Evolutionary conservation across 2,797 vertebrate genomes (phyloP).

Genomic region (Garrulus glandarius): DNA sequence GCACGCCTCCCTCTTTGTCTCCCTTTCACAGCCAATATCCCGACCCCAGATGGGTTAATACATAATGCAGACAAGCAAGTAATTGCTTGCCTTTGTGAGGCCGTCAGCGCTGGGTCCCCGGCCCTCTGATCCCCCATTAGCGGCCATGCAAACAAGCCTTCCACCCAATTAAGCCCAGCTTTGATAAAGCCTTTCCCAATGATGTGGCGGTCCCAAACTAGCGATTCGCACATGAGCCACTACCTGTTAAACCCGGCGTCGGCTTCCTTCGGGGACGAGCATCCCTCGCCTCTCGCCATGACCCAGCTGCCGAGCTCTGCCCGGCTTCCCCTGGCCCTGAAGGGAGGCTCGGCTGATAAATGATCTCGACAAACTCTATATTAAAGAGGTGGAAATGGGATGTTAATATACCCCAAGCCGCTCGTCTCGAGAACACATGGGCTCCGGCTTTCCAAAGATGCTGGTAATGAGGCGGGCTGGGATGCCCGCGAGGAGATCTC

Average conservation of each 20-base stretch:
- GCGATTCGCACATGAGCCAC: conserved; percentile 88
- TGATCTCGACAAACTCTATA: conserved; percentile 72
- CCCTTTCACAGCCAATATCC: conserved; percentile 85
- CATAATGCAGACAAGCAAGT: conserved; percentile 92
- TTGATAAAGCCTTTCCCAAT: conserved; percentile 85
- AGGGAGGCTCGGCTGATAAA: conserved; percentile 75
- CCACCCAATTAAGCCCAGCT: conserved; percentile 95
- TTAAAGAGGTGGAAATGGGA: conserved; percentile 79
- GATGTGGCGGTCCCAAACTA: conserved; percentile 80
- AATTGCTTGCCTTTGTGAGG: conserved; percentile 78
- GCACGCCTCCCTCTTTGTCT: conserved; percentile 96
- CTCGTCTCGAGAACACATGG: conserved; percentile 70
- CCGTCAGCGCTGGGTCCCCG: conserved; percentile 72
- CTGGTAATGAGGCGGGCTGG: conserved; percentile 32
- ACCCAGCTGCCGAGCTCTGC: conserved; percentile 80
- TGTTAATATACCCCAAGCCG: conserved; percentile 80
- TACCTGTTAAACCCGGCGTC: conserved; percentile 83
- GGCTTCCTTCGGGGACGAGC: conserved; percentile 73
- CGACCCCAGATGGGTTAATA: conserved; percentile 97
- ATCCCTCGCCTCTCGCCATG: conserved; percentile 72
- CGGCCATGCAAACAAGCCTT: conserved; percentile 79
- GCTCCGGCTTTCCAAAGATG: conserved; percentile 12
- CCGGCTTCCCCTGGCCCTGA: conserved; percentile 13
- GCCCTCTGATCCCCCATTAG: conserved; percentile 83
- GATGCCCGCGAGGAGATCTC: neutral